phyloP scores from a whole-genome alignment of 2,888 invertebrate species.

The Sminthurinus aureus region DNA sequence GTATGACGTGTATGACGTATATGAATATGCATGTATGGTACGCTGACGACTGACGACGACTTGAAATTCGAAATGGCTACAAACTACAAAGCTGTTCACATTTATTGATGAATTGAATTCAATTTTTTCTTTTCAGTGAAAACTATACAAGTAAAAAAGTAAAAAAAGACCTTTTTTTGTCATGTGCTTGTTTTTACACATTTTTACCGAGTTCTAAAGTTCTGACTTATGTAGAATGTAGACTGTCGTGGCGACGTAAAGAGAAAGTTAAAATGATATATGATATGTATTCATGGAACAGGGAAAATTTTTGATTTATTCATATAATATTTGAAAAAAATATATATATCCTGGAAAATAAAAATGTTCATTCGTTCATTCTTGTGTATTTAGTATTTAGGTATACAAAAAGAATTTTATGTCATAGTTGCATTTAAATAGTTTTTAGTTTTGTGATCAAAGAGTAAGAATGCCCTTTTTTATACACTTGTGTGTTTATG shows the following conservation, averaged over 20 bases:
- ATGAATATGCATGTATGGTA: not conserved
- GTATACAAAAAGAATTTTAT: not conserved
- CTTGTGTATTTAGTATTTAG: too few species aligned
- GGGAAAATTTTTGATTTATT: too few species aligned
- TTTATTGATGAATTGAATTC: not conserved
- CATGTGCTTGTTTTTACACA: not conserved
- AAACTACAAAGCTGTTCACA: not conserved
- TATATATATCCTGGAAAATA: too few species aligned
- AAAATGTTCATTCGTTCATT: too few species aligned
- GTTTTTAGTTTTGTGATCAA: conserved; percentile 6
- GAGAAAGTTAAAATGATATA: too few species aligned
- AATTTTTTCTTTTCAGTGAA: too few species aligned
- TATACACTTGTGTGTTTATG: not conserved
- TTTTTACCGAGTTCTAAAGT: not conserved
- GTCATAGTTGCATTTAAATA: conserved; percentile 1
- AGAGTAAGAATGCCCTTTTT: not conserved
- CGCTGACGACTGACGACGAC: not conserved
- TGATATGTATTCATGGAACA: too few species aligned
- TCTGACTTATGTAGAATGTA: too few species aligned
- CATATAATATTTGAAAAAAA: too few species aligned
- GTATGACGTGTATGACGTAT: not conserved
- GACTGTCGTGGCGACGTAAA: too few species aligned
- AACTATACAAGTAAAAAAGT: too few species aligned
- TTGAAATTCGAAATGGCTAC: not conserved
- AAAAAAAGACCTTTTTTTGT: not conserved